Percentiles rank a stretch among this genome's conserved stretches.
Conservation (phyloP, 92 coral and sea anemone genomes). For the Zoanthus sansibaricus region DNA sequence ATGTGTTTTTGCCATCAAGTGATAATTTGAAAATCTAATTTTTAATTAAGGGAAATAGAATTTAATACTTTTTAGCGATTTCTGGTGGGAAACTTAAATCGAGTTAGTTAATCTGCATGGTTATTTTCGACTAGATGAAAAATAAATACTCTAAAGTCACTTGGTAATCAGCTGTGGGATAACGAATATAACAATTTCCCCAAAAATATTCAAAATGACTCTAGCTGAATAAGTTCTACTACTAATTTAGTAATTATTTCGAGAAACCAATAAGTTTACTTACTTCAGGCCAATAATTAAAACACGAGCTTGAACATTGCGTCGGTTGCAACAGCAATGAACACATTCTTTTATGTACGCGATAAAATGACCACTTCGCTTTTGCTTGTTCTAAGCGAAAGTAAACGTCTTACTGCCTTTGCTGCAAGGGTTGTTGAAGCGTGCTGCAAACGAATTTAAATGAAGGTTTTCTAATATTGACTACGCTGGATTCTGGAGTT, state of each 20-base stretch:
- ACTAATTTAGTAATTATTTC: neutral
- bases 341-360: neutral
- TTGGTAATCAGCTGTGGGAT: neutral
- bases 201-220: neutral
- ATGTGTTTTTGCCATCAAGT: too few relatives aligned
- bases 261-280: neutral
- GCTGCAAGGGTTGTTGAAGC: constrained; percentile 42
- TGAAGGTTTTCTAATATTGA: constrained; percentile 21
- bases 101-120: neutral
- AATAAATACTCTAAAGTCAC: neutral
- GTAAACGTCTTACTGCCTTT: neutral
- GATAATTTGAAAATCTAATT: too few relatives aligned
- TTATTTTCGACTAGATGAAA: neutral
- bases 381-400: constrained; percentile 7
- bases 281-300: constrained; percentile 34
- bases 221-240: neutral
- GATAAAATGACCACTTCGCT: neutral
- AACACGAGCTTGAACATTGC: constrained; percentile 15
- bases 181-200: neutral
- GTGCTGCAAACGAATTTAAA: constrained; percentile 7
- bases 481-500: neutral
- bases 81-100: neutral
- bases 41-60: too few relatives aligned
- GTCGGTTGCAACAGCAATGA: constrained; percentile 5
- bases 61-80: too few relatives aligned